phyloP scores from a whole-genome alignment of 2,797 vertebrate genomes.

The Siniperca obscura region DNA sequence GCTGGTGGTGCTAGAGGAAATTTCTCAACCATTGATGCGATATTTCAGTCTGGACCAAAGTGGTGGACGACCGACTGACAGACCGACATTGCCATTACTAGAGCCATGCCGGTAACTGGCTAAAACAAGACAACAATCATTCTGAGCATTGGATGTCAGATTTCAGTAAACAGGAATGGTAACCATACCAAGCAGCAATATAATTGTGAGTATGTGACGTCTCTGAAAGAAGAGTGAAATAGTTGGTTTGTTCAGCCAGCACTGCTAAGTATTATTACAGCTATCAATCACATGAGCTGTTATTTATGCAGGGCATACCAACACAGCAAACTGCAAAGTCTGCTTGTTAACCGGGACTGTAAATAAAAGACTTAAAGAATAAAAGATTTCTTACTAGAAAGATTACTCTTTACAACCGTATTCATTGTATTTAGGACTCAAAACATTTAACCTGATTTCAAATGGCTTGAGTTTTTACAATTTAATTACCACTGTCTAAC shows the following conservation, averaged over 20 bases:
- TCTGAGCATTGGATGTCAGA: not conserved
- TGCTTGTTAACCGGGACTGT: not conserved
- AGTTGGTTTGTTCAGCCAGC: not conserved
- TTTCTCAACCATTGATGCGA: no score
- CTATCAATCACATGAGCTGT: constrained; percentile 16
- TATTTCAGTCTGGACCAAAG: no score
- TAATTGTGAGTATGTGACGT: not conserved
- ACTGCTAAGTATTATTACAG: constrained; percentile 2
- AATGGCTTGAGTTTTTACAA: not conserved
- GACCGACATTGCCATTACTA: not conserved
- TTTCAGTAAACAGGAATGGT: not conserved
- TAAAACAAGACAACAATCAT: not conserved
- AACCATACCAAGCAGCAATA: constrained; percentile 3
- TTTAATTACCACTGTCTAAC: not conserved
- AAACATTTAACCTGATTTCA: not conserved
- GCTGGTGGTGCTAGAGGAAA: no score
- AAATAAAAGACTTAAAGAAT: not conserved
- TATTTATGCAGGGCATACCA: constrained; percentile 1
- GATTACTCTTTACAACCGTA: not conserved
- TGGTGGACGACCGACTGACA: not conserved
- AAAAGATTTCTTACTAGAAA: not conserved
- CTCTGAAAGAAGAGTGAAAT: not conserved
- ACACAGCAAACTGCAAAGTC: not conserved
- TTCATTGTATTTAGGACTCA: not conserved
- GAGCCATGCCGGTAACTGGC: not conserved